These are phyloP conservation scores for Antheraea pernyi DNA, from an alignment of 1,140 invertebrate genomes.

Conservation along the genomic window DNA sequence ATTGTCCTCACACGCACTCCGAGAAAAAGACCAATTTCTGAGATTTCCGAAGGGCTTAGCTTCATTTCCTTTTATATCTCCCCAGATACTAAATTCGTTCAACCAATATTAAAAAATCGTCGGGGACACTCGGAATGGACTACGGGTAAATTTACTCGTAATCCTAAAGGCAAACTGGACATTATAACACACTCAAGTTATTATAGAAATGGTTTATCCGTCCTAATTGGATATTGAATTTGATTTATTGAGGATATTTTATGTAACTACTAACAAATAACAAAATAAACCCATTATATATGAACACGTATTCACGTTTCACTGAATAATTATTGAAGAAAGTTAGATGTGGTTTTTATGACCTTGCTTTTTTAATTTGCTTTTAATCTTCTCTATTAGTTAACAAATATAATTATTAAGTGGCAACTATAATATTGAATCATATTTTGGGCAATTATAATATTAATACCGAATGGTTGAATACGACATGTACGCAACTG, in stretches of 20 bases:
- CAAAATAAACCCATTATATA: not conserved
- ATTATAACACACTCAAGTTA: conserved; percentile 37
- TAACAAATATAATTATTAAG: too few relatives aligned
- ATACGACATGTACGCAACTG: too few relatives aligned
- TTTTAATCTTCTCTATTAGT: too few relatives aligned
- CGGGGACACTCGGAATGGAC: conserved; percentile 58
- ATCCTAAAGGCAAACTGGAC: conserved; percentile 40
- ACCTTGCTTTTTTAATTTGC: too few relatives aligned
- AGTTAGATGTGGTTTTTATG: too few relatives aligned
- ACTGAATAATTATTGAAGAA: too few relatives aligned
- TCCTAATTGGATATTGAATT: conserved; percentile 19
- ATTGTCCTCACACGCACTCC: conserved; percentile 65
- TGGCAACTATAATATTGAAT: too few relatives aligned
- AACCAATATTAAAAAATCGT: conserved; percentile 71
- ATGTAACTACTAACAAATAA: not conserved
- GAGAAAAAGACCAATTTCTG: conserved; percentile 70
- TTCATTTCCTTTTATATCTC: conserved; percentile 76
- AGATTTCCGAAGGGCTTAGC: conserved; percentile 75
- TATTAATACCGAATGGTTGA: too few relatives aligned
- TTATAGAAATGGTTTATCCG: conserved; percentile 12
- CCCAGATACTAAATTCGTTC: conserved; percentile 74
- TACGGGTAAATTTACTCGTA: conserved; percentile 54
- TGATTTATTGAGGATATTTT: not conserved
- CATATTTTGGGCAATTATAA: too few relatives aligned
- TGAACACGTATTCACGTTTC: too few relatives aligned